Evolutionary conservation across 2,113 vertebrate genomes (phyloP).

Genomic region (Gnathonemus longibarbis): DNA sequence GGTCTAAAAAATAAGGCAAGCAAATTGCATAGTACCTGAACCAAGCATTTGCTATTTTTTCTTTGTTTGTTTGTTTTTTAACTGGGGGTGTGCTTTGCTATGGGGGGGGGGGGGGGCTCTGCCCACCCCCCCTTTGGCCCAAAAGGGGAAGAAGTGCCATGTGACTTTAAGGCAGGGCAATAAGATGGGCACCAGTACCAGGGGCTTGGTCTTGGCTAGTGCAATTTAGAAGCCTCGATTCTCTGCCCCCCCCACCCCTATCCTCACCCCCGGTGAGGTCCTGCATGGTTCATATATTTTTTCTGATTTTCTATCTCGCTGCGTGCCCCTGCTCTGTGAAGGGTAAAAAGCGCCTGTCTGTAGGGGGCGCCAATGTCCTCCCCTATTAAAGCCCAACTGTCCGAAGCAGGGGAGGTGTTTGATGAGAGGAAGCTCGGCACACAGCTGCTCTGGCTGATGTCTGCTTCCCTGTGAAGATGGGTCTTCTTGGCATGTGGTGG

Average conservation of each 20-base stretch:
- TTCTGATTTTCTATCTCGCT: not conserved
- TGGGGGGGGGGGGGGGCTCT: constrained; percentile 27
- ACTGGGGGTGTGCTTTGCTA: constrained; percentile 53
- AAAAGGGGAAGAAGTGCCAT: not conserved
- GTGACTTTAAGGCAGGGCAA: not conserved
- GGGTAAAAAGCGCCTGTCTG: not conserved
- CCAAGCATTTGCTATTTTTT: constrained; percentile 39
- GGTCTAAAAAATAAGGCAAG: constrained; percentile 54
- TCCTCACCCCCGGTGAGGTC: not conserved
- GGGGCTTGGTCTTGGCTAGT: not conserved
- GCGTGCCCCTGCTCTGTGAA: not conserved
- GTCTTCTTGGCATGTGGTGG: not conserved
- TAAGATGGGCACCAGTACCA: not conserved
- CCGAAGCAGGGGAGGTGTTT: not conserved
- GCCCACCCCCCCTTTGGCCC: constrained; percentile 19
- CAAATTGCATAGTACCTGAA: constrained; percentile 65
- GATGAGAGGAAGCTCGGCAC: too few species aligned
- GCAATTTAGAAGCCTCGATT: not conserved
- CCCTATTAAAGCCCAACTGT: not conserved
- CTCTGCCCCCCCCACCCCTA: not conserved
- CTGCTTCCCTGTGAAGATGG: not conserved
- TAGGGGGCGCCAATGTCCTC: not conserved
- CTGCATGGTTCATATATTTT: not conserved
- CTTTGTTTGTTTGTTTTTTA: constrained; percentile 22
- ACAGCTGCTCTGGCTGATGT: not conserved